Conservation (phyloP, 1,140 invertebrate genomes). For the Maconellicoccus hirsutus region DNA sequence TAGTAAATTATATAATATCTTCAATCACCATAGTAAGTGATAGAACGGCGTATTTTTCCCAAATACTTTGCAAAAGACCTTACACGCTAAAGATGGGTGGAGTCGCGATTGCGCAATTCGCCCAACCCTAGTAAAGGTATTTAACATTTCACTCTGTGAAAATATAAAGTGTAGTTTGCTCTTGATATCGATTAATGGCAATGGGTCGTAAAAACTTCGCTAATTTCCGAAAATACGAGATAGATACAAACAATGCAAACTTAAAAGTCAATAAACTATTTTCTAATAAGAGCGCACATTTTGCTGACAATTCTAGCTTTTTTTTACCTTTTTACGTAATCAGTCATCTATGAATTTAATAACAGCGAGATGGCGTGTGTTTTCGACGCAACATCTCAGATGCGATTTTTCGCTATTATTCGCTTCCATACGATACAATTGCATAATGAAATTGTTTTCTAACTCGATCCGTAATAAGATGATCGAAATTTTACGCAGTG, state of each 20-base stretch:
- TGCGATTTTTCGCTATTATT: no score
- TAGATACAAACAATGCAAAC: neutral
- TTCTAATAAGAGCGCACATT: neutral
- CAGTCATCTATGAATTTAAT: no score
- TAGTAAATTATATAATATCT: neutral
- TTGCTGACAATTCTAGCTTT: no score
- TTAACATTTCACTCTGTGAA: constrained; percentile 5
- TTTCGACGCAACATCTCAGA: no score
- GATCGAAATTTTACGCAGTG: no score
- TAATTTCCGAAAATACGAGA: neutral
- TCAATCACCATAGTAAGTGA: neutral
- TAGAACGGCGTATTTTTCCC: neutral
- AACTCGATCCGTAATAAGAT: no score
- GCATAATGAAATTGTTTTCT: no score
- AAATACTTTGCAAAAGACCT: neutral
- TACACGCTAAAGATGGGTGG: constrained; percentile 10
- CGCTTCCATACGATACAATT: no score
- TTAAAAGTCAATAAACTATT: constrained; percentile 2
- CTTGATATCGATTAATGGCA: constrained; percentile 14
- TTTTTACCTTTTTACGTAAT: no score
- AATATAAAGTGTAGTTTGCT: constrained; percentile 13
- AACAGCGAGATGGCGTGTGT: no score
- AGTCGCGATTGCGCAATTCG: neutral
- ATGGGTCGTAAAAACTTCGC: constrained; percentile 11
- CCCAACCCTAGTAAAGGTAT: constrained; percentile 1